Conservation (phyloP, 2,797 vertebrate species). For the Chelon auratus region DNA sequence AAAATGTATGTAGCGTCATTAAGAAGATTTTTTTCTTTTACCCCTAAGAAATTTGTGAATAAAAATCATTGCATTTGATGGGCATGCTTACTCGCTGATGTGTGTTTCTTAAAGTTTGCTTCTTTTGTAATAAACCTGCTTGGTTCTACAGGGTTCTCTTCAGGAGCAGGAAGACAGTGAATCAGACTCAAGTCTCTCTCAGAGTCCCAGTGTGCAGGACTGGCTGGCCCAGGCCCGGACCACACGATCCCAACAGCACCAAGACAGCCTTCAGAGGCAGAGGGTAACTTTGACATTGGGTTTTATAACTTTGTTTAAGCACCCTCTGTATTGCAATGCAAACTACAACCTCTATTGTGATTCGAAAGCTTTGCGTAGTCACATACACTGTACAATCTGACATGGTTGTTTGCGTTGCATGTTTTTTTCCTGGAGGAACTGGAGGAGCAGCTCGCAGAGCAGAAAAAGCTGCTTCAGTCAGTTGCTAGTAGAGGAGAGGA, state of each 20-base stretch:
- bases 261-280: conserved; percentile 93
- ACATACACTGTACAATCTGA: conserved; percentile 24
- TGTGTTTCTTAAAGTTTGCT: background rate
- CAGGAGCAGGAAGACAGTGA: conserved; percentile 91
- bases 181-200: conserved; percentile 86
- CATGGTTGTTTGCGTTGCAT: conserved; percentile 5
- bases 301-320: background rate
- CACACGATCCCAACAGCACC: conserved; percentile 90
- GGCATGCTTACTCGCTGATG: background rate
- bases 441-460: conserved; percentile 93
- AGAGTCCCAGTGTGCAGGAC: conserved; percentile 93
- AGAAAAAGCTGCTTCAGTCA: conserved; percentile 94
- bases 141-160: conserved; percentile 85
- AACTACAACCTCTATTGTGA: background rate
- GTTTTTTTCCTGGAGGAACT: conserved; percentile 85
- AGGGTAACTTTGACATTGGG: conserved; percentile 79
- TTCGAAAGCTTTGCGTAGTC: background rate
- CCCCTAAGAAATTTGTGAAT: background rate
- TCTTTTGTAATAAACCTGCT: background rate
- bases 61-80: background rate
- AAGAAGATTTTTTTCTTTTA: background rate
- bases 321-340: background rate
- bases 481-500: conserved; percentile 94
- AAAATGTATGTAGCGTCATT: too few species aligned
- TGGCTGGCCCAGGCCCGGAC: conserved; percentile 93